Percentiles rank a stretch among this genome's conserved stretches.
Conservation (phyloP, 2,113 vertebrate species). For the Hippocampus zosterae region DNA sequence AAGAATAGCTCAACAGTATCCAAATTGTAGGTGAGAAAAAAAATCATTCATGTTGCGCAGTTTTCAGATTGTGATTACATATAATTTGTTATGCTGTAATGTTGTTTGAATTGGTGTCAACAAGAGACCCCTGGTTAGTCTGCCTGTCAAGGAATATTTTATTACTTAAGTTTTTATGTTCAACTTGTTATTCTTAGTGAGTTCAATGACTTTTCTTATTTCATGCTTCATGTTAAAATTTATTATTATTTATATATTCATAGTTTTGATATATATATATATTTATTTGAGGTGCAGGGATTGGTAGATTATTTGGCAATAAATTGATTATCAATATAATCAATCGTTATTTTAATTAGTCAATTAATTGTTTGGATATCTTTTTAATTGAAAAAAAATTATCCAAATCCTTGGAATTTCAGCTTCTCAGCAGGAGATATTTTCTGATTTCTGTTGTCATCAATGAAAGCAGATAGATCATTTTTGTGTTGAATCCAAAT, state of each 20-base stretch:
- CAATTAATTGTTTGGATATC: too few relatives aligned
- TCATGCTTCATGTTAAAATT: not conserved
- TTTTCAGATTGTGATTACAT: not conserved
- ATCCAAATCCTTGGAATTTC: too few relatives aligned
- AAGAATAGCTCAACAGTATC: not conserved
- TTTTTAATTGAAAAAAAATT: too few relatives aligned
- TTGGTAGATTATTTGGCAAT: too few relatives aligned
- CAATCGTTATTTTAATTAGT: too few relatives aligned
- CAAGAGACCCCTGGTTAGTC: not conserved
- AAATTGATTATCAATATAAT: too few relatives aligned
- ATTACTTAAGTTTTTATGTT: not conserved
- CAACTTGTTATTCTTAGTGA: not conserved
- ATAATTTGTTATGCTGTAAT: not conserved
- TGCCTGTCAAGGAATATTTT: not conserved
- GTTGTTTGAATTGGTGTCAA: not conserved
- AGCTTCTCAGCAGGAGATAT: too few relatives aligned
- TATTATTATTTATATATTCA: not conserved
- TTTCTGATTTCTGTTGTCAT: too few relatives aligned
- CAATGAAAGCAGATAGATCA: too few relatives aligned
- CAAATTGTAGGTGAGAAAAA: not conserved
- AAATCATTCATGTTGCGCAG: not conserved
- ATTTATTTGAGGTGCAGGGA: not conserved
- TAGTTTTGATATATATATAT: not conserved
- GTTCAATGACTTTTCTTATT: not conserved
- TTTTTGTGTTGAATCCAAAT: too few relatives aligned